phyloP scores from a whole-genome alignment of 2,113 vertebrate species.

The Cavia porcellus region DNA sequence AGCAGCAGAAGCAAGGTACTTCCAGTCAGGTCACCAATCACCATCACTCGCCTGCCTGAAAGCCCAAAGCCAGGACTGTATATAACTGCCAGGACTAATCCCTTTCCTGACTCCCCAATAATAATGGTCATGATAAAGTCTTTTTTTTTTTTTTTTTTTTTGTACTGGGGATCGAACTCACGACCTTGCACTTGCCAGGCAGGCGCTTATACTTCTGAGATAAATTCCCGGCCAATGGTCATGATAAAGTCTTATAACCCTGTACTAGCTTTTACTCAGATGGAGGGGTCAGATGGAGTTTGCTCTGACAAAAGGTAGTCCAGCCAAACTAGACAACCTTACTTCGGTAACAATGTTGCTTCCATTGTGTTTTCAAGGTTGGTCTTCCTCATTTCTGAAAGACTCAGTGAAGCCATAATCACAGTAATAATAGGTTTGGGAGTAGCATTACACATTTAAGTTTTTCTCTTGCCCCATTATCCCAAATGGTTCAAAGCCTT shows the following conservation, averaged over 20 bases:
- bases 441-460: constrained; percentile 91
- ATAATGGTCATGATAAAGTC: constrained; percentile 89
- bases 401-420: constrained; percentile 83
- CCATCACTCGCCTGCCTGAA: constrained; percentile 71
- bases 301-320: constrained; percentile 91
- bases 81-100: constrained; percentile 90
- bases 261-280: constrained; percentile 90
- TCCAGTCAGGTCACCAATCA: constrained; percentile 8
- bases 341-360: constrained; percentile 91
- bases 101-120: constrained; percentile 92
- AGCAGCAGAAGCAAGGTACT: too few species aligned
- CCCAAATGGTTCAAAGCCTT: constrained; percentile 95
- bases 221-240: constrained; percentile 84
- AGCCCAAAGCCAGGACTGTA: constrained; percentile 93
- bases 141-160: constrained; percentile 65
- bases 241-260: constrained; percentile 89
- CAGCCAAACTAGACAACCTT: constrained; percentile 93
- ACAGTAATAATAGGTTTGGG: constrained; percentile 92
- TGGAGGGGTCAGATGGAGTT: constrained; percentile 95
- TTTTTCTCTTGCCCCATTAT: constrained; percentile 92
- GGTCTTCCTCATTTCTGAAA: constrained; percentile 90
- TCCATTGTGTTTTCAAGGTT: constrained; percentile 91
- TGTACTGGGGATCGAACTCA: too few species aligned
- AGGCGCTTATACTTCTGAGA: too few species aligned
- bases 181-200: too few species aligned